Conservation (phyloP, 1,140 invertebrate species). For the Papilio glaucus region DNA sequence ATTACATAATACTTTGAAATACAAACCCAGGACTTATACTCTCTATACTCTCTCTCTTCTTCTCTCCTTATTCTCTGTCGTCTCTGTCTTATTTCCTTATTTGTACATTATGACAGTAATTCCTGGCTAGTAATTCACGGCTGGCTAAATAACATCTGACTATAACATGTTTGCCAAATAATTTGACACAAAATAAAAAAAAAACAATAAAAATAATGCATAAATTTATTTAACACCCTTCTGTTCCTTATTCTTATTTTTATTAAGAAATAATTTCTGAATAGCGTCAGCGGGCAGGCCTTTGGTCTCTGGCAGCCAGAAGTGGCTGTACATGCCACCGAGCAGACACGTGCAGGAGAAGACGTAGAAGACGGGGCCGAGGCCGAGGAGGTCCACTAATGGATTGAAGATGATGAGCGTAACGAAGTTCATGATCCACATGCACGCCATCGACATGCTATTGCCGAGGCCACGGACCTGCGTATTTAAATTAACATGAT, state of each 20-base stretch:
- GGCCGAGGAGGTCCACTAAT: constrained; percentile 56
- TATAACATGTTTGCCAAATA: too few species aligned
- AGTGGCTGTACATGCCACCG: constrained; percentile 60
- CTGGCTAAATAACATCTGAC: too few species aligned
- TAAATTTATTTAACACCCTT: constrained; percentile 24
- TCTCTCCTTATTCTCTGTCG: too few species aligned
- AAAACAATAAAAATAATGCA: background rate
- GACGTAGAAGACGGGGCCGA: constrained; percentile 64
- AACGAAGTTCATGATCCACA: constrained; percentile 72
- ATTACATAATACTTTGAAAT: too few species aligned
- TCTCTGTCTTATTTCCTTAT: too few species aligned
- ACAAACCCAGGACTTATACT: too few species aligned
- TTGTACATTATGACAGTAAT: too few species aligned
- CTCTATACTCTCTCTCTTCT: too few species aligned
- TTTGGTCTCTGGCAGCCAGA: constrained; percentile 71
- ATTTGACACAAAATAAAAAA: background rate
- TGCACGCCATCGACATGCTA: constrained; percentile 61
- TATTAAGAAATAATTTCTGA: constrained; percentile 64
- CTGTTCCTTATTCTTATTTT: constrained; percentile 40
- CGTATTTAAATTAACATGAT: constrained; percentile 40
- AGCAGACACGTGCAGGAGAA: constrained; percentile 65
- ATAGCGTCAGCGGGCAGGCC: constrained; percentile 69
- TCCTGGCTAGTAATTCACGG: too few species aligned
- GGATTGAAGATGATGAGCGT: constrained; percentile 71
- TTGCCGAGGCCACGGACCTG: constrained; percentile 73